phyloP scores from a whole-genome alignment of 2,797 vertebrate genomes.

The Rhincodon typus region DNA sequence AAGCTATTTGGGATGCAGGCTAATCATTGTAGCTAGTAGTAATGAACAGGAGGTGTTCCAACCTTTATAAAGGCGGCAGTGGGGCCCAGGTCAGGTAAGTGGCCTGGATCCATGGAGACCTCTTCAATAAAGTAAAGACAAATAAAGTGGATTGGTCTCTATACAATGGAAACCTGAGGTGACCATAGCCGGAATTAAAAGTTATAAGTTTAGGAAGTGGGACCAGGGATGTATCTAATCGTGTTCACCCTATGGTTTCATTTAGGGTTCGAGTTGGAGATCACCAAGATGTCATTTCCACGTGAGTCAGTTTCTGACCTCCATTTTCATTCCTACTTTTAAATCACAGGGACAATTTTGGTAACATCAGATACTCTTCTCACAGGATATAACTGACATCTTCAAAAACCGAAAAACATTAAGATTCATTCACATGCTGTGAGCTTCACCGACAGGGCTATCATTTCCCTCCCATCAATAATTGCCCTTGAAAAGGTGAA shows the following conservation, averaged over 20 bases:
- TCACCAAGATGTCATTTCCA: neutral
- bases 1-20: neutral
- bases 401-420: neutral
- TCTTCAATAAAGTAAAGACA: neutral
- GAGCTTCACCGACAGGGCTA: neutral
- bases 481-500: neutral
- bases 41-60: neutral
- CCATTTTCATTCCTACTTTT: neutral
- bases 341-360: neutral
- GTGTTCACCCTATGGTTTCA: neutral
- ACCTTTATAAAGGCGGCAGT: neutral
- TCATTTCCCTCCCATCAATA: neutral
- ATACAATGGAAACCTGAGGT: neutral
- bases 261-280: neutral
- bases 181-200: neutral
- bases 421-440: neutral
- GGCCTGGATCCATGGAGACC: neutral
- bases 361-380: neutral
- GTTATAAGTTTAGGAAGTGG: neutral
- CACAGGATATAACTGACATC: neutral
- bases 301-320: neutral
- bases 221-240: neutral
- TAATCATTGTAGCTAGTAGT: neutral
- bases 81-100: neutral
- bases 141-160: neutral